phyloP scores from a whole-genome alignment of 2,888 invertebrate species.

The Boloria selene region DNA sequence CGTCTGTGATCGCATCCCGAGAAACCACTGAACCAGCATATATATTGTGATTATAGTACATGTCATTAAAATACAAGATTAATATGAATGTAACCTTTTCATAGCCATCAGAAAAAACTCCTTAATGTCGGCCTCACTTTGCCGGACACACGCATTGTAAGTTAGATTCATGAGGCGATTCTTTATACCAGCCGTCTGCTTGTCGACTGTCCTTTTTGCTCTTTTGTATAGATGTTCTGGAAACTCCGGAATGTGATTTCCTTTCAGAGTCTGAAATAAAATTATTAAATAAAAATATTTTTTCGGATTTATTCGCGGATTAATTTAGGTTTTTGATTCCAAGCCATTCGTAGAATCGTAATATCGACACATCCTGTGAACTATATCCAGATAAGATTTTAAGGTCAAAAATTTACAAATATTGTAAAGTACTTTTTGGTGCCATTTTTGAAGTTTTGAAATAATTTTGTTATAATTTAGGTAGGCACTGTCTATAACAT shows the following conservation, averaged over 20 bases:
- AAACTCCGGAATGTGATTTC: slow-evolving; percentile 59
- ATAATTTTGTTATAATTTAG: too few relatives aligned
- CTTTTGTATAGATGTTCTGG: slow-evolving; percentile 59
- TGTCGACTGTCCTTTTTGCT: slow-evolving; percentile 60
- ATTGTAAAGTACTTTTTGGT: too few relatives aligned
- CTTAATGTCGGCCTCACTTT: slow-evolving; percentile 82
- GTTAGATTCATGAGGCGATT: slow-evolving; percentile 65
- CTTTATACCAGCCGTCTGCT: slow-evolving; percentile 64
- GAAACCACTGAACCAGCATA: too few relatives aligned
- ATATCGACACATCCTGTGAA: too few relatives aligned
- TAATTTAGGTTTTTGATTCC: too few relatives aligned
- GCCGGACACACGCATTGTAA: slow-evolving; percentile 65
- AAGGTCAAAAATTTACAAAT: too few relatives aligned
- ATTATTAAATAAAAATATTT: background rate
- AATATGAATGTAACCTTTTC: slow-evolving; percentile 67
- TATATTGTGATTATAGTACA: background rate
- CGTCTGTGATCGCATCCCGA: too few relatives aligned
- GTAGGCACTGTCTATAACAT: too few relatives aligned
- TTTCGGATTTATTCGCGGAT: too few relatives aligned
- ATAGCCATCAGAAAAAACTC: slow-evolving; percentile 83
- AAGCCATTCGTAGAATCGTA: too few relatives aligned
- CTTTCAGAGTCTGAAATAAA: slow-evolving; percentile 55
- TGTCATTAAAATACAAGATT: slow-evolving; percentile 3
- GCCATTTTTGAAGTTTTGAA: too few relatives aligned
- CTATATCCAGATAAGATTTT: too few relatives aligned